Evolutionary conservation across 1,140 invertebrate species (phyloP).

Genomic region (Hyles vespertilio): DNA sequence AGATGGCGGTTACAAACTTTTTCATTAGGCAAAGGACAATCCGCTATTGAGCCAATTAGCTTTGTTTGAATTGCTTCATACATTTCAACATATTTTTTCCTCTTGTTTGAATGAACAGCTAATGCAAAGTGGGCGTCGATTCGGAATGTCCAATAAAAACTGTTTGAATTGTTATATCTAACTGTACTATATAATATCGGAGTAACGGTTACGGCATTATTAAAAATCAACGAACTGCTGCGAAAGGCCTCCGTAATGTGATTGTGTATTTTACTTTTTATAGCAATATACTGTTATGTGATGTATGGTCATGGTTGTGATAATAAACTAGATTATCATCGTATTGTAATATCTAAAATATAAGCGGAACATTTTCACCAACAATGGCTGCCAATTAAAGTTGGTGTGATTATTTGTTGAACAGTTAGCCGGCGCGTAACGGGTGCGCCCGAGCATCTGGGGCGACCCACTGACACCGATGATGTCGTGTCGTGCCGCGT

Average conservation of each 20-base stretch:
- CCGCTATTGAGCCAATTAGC: not conserved
- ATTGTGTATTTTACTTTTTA: no score
- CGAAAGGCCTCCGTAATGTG: no score
- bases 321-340: not conserved
- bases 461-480: conserved; percentile 62
- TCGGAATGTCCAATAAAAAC: conserved; percentile 22
- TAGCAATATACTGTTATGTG: not conserved
- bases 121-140: conserved; percentile 18
- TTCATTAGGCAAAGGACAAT: not conserved
- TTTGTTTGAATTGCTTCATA: not conserved
- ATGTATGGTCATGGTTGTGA: not conserved
- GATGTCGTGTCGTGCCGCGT: conserved; percentile 16
- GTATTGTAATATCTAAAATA: conserved; percentile 14
- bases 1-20: not conserved
- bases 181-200: conserved; percentile 33
- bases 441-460: conserved; percentile 49
- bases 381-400: conserved; percentile 44
- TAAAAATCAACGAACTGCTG: conserved; percentile 2
- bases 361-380: conserved; percentile 36
- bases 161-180: conserved; percentile 27
- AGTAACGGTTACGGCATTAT: conserved; percentile 11
- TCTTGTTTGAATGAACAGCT: conserved; percentile 18
- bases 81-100: no score
- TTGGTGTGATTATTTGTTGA: conserved; percentile 42
- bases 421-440: conserved; percentile 58